Evolutionary conservation across 1,140 invertebrate genomes (phyloP).

Genomic region (Brachionus koreanus): DNA sequence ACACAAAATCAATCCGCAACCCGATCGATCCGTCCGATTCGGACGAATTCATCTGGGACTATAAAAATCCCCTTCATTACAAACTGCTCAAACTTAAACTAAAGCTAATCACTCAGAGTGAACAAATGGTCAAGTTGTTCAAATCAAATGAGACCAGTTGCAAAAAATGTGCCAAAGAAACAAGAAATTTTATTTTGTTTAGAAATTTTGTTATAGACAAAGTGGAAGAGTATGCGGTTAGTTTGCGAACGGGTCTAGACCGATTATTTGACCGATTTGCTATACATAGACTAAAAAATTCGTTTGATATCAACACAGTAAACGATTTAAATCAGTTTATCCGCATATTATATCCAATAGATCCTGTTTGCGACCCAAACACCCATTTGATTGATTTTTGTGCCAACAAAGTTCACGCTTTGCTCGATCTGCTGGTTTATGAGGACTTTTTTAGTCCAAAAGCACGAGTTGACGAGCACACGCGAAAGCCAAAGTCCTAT

Average conservation of each 20-base stretch:
- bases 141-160: background rate
- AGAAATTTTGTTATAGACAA: background rate
- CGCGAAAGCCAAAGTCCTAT: background rate
- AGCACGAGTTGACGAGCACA: background rate
- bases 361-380: background rate
- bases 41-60: background rate
- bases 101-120: background rate
- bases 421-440: background rate
- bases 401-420: background rate
- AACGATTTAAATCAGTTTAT: background rate
- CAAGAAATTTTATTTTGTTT: background rate
- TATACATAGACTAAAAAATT: constrained; percentile 7
- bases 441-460: background rate
- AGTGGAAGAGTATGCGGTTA: background rate
- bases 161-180: background rate
- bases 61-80: background rate
- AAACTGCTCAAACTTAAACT: constrained; percentile 21
- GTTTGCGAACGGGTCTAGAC: background rate
- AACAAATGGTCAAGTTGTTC: constrained; percentile 6
- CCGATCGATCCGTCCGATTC: background rate
- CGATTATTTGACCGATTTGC: background rate
- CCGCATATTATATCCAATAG: background rate
- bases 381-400: background rate
- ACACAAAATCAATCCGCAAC: background rate
- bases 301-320: constrained; percentile 6